A percentile compares a stretch with the other conserved stretches of the same genome.
Conservation (phyloP, 2,888 invertebrate genomes). For the Vanessa cardui region DNA sequence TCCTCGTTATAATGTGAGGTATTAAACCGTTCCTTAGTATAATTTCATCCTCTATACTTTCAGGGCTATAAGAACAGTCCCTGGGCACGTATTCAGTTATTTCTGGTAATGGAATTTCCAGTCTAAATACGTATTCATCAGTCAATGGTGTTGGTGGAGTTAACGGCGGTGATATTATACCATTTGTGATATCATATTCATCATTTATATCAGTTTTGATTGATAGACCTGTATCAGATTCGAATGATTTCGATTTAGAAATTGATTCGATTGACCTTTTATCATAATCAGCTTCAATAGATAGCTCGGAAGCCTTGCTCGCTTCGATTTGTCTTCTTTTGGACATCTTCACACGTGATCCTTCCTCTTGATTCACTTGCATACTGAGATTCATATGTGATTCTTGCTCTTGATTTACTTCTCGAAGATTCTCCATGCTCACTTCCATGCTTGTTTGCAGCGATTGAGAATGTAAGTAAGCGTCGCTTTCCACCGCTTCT, state of each 20-base stretch:
- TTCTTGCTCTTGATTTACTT: not conserved
- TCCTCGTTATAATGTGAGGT: constrained; percentile 64
- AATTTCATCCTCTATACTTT: constrained; percentile 62
- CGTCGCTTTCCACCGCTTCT: not conserved
- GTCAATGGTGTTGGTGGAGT: constrained; percentile 69
- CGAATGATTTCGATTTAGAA: not conserved
- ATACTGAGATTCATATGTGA: not conserved
- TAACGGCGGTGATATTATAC: constrained; percentile 53
- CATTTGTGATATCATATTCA: constrained; percentile 36
- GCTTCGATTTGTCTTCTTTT: not conserved
- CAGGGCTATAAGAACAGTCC: constrained; percentile 50
- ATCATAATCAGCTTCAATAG: not conserved
- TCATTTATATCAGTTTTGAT: constrained; percentile 35
- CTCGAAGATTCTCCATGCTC: not conserved
- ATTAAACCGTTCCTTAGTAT: constrained; percentile 64
- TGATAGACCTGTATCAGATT: constrained; percentile 17
- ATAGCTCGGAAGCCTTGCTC: not conserved
- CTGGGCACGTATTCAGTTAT: constrained; percentile 52
- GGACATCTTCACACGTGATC: not conserved
- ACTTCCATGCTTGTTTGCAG: not conserved
- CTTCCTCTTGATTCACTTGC: not conserved
- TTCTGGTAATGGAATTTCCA: constrained; percentile 64
- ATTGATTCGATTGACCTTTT: not conserved
- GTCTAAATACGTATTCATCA: constrained; percentile 72
- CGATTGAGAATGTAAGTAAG: not conserved